phyloP scores from a whole-genome alignment of 2,113 vertebrate genomes.

The Myiozetetes cayanensis region DNA sequence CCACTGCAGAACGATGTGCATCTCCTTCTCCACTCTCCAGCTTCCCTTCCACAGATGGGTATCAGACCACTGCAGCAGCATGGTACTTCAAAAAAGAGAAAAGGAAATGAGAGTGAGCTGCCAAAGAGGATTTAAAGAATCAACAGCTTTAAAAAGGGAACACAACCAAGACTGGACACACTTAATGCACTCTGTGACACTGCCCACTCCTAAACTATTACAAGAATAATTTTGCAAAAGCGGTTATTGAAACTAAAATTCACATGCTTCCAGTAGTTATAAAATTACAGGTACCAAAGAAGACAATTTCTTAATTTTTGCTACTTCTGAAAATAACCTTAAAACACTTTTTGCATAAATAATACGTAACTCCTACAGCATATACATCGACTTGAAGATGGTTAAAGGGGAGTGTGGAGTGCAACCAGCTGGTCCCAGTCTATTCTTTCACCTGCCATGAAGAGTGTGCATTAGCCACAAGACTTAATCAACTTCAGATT shows the following conservation, averaged over 20 bases:
- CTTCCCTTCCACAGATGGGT: neutral
- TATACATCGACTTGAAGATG: neutral
- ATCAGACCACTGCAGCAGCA: neutral
- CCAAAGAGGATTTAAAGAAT: neutral
- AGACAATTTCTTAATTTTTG: neutral
- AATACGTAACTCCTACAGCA: neutral
- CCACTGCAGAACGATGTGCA: neutral
- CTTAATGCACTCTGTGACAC: neutral
- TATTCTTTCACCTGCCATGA: neutral
- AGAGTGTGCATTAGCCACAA: fast-evolving
- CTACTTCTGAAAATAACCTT: neutral
- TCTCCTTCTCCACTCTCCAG: neutral
- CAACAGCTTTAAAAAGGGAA: neutral
- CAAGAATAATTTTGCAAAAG: neutral
- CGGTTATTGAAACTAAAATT: neutral
- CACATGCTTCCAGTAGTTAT: neutral
- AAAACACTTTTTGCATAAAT: neutral
- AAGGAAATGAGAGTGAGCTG: neutral
- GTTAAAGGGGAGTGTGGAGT: neutral
- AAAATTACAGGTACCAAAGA: neutral
- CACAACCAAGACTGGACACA: fast-evolving
- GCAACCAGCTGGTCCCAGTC: neutral
- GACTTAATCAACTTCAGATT: neutral
- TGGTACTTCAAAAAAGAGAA: neutral
- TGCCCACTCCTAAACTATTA: neutral